A percentile compares a stretch with the other conserved stretches of the same genome.
Conservation (phyloP, 2,797 vertebrate genomes). For the Neosilurus hyrtlii region DNA sequence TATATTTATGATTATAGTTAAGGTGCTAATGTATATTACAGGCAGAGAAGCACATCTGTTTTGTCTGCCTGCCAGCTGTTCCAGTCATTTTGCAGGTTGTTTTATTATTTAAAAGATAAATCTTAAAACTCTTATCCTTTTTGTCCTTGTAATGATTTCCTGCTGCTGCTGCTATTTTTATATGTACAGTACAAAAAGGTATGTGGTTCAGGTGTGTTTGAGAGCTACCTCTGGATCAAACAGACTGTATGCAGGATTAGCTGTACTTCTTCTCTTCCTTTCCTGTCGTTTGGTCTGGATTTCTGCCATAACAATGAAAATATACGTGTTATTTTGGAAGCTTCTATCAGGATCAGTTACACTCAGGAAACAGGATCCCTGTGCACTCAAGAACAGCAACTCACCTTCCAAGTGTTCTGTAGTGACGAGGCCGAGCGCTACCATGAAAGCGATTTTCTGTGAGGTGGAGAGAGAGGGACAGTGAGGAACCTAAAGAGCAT, state of each 20-base stretch:
- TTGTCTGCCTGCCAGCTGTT: neutral
- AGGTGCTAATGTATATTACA: neutral
- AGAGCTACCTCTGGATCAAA: constrained; percentile 87
- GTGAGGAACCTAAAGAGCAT: neutral
- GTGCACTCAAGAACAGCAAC: constrained; percentile 34
- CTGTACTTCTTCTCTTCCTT: constrained; percentile 93
- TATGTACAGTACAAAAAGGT: neutral
- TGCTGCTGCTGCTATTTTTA: neutral
- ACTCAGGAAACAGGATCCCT: neutral
- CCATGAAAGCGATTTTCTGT: constrained; percentile 99
- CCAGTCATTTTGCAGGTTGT: neutral
- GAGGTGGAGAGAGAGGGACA: constrained; percentile 25
- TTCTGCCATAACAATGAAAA: constrained; percentile 69
- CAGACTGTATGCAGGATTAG: constrained; percentile 93
- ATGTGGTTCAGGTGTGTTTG: neutral
- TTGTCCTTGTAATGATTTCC: neutral
- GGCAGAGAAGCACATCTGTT: neutral
- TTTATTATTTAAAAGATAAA: neutral
- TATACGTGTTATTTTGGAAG: neutral
- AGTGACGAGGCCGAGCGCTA: constrained; percentile 91
- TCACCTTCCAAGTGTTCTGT: constrained; percentile 95
- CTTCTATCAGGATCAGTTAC: neutral
- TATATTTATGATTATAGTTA: neutral
- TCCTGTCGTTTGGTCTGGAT: constrained; percentile 95
- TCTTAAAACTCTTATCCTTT: too few species aligned